Conservation (phyloP, 2,113 vertebrate species). For the Dascyllus trimaculatus region DNA sequence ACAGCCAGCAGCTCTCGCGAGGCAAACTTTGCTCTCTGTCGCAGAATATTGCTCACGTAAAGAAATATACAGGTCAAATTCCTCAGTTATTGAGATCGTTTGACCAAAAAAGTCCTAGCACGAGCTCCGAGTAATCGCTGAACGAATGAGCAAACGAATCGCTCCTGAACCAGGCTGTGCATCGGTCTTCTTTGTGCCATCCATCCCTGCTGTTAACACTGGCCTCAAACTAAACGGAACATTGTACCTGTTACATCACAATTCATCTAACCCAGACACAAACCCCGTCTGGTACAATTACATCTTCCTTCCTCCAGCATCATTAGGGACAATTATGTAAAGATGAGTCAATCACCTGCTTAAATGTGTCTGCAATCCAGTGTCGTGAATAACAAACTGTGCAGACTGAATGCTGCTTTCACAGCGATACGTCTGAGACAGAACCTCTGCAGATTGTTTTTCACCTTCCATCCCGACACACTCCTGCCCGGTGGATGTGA, state of each 20-base stretch:
- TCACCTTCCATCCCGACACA: neutral
- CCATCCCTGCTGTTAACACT: neutral
- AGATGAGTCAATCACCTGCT: neutral
- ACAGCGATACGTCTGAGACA: neutral
- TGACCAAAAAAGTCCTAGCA: too few relatives aligned
- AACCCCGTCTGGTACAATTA: neutral
- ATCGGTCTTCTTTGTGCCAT: neutral
- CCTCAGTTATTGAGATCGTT: too few relatives aligned
- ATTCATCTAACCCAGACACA: neutral
- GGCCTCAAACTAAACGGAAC: neutral
- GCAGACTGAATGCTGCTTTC: neutral
- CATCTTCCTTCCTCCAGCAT: neutral
- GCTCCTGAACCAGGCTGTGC: neutral
- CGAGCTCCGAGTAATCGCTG: too few relatives aligned
- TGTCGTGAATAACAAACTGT: neutral
- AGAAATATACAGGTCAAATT: too few relatives aligned
- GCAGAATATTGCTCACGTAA: too few relatives aligned
- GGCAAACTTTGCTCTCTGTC: too few relatives aligned
- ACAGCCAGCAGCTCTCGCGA: too few relatives aligned
- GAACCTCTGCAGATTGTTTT: slow-evolving; percentile 22
- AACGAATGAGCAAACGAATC: neutral
- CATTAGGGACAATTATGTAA: slow-evolving; percentile 17
- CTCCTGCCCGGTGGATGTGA: neutral
- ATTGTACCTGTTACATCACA: neutral
- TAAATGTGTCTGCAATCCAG: neutral